Evolutionary conservation across 2,113 vertebrate genomes (phyloP).

Genomic region (Leiothrix lutea): DNA sequence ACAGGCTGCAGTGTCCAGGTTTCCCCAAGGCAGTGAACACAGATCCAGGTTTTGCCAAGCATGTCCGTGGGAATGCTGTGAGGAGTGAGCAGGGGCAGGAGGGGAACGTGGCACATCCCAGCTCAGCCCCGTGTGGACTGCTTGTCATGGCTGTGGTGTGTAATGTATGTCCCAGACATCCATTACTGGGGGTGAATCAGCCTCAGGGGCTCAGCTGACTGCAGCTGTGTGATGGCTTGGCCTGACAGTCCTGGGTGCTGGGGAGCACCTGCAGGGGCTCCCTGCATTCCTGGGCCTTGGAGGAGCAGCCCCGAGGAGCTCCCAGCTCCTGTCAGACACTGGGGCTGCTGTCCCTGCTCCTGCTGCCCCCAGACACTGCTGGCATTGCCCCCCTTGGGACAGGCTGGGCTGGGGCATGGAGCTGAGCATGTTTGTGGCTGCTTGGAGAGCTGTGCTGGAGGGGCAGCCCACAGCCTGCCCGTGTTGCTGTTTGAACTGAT

Average conservation of each 20-base stretch:
- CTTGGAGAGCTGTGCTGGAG: background rate
- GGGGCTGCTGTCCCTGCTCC: background rate
- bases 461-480: background rate
- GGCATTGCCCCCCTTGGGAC: background rate
- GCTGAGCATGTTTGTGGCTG: background rate
- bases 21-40: background rate
- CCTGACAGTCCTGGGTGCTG: background rate
- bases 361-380: background rate
- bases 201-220: background rate
- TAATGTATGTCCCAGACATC: rapidly evolving
- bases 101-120: background rate
- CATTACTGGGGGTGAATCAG: background rate
- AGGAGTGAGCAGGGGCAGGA: background rate
- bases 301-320: background rate
- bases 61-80: rapidly evolving
- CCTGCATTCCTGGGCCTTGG: background rate
- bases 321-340: background rate
- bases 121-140: rapidly evolving
- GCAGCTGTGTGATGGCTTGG: background rate
- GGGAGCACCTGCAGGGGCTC: background rate
- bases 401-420: background rate
- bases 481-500: background rate
- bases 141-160: rapidly evolving
- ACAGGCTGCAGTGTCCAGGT: background rate
- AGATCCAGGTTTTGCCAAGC: background rate